Base-by-base conservation (phyloP, 1,140 invertebrate species). In the Drosophila kanapiae region DNA sequence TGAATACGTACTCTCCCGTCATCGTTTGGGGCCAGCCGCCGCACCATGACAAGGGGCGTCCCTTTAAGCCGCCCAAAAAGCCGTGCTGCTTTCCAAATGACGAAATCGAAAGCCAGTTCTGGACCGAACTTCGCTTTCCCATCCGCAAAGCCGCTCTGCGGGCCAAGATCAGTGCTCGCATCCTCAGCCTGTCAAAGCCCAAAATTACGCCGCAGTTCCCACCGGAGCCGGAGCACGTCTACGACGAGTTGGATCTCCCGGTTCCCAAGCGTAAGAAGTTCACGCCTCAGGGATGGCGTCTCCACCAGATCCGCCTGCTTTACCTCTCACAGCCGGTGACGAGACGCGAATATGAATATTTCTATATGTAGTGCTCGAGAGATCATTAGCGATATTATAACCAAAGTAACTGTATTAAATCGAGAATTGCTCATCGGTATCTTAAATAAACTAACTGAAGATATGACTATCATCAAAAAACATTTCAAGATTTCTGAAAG, bases 281-380 rank as follows among this genome's bases (percentile, higher is more conserved):
- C 6, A 92, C 87, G 10, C 43, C 67, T 29, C 75, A 71, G 10
- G 83, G 78, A 48, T 92, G 91, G 91, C 62, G 75, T 4, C 42
- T 90, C 45, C 91, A 92, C 74, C 79, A 88, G 48, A 68, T 82
- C 40, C 84, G 91, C 6, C 54, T 92, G 4, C 51, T 90, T 1
- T 91, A 92, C 23, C 78, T 92, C 4, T 82, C 91, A 0, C 85
- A 77, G 27, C 91, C 91, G 0, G 75, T 88, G 23, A 54, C 63
- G 1, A 64, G 85, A 18, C 90, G 71, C 2, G 76, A 91, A 45
- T 87, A 45, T 45, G 64, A 75, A 35, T 91, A 91, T 43, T 88
- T 87, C 47, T 87, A 87, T 37, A 64, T 80, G 69, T 87, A 29
- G 83, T 47, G 16, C 10, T 37, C 23, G 10, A 7, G 14, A 3